Evolutionary conservation across 2,888 invertebrate genomes (phyloP), one percentile per base, ranked within the genome.

Genomic region (Unio delphinus): DNA sequence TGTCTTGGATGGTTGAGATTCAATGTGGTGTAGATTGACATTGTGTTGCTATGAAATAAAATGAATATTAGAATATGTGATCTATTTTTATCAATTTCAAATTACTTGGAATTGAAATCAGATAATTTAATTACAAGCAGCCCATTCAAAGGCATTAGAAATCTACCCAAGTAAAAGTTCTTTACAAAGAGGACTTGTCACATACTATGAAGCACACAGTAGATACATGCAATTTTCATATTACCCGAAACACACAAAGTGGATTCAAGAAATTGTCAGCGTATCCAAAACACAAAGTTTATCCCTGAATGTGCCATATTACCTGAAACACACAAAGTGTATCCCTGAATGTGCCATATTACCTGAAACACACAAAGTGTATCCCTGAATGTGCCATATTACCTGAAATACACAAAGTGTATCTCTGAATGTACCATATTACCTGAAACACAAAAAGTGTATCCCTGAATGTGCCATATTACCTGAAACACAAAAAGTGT

Each of bases 21-120:
- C 98, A 73, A 98, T 98, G 90, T 98, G 97, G 77, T 94, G 91
- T 69, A 98, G 92, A 90, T 98, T 98, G 23, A 98, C 94, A 26
- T 88, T 81, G 77, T 90, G 84, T 23, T 86, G 82, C 91, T 92
- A 66, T 58, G 64, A 72, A 20, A 56, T 34, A 59, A 55, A 58
- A 45, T 45, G 7, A 64, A 59, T 63, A 17, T 59, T 59, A 23
- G 26, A 26, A 23, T 4, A 59, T 59, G 23, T 18, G 15, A 11
- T 59, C 23, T 59, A 26, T 59, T 4, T 59, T 23, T 26, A 26
- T 7, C 11, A 23, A 58, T 58, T 58, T 59, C 23, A 23, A 3
- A 4, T 11, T 59, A 11, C 15, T 59, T 59, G 59, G 26, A 23
- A 26, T 18, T 28, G 17, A 59, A 59, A 59, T 59, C 15, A 26